Evolutionary conservation across 2,888 invertebrate species (phyloP), one percentile per base, ranked within the genome.

Genomic region (Punctoribates punctum): DNA sequence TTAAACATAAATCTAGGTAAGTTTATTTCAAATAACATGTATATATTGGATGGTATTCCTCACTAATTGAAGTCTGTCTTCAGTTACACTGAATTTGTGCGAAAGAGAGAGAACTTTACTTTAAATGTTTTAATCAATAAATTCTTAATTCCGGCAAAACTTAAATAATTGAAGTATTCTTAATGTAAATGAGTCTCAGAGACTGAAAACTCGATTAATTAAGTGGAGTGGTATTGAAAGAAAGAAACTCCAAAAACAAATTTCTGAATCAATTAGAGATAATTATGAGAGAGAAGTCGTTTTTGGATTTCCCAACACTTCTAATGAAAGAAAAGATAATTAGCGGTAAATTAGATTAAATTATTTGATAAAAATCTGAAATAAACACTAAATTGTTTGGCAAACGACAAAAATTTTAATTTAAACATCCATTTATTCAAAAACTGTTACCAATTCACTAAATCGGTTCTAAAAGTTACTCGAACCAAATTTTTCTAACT

Each of bases 241-340:
- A 48, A 48, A 48, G 42, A 42, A 6, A 42, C 13, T 13, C n/a
- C 48, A 9, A 17, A 48, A 48, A 48, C 48, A 48, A 48, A 48
- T 48, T 48, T 48, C 48, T 48, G 48, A 48, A 48, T 48, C 48
- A 48, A 48, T 48, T 48, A 48, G 15, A 17, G 48, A 48, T 48
- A 48, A 48, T 48, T 48, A 48, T 48, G 48, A 48, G 48, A 13
- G 48, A 13, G 13, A 48, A 17, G 48, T 48, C 5, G 13, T 48
- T 48, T 48, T 48, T 48, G 3, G n/a, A 48, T 48, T 48, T n/a
- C 3, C 3, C 13, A 17, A 48, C 13, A 17, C 48, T 48, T 17
- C n/a, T 48, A 48, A n/a, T 48, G 48, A 48, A 48, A 48, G 15
- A 48, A 48, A 48, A 48, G n/a, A 48, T 48, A 48, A 48, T 48